A percentile compares a stretch with the other conserved stretches of the same genome.
Conservation (phyloP, 35 echinoderm and acorn worm species). For the Ophioderma brevispina region DNA sequence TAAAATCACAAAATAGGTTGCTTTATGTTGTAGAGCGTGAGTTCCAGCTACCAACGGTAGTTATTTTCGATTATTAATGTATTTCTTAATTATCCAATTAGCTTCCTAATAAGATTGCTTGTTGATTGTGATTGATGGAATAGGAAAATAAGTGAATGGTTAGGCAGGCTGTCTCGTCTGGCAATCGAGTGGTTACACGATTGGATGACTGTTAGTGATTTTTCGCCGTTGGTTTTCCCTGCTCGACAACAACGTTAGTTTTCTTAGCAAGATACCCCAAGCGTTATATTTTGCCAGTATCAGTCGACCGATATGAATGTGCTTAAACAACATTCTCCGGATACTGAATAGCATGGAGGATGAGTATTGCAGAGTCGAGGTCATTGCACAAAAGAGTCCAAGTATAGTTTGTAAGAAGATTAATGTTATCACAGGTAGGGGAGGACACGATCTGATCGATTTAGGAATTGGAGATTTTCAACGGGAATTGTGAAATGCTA, state of each 20-base stretch:
- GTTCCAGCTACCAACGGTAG: not conserved
- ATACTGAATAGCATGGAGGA: too few relatives aligned
- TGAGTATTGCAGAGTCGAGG: too few relatives aligned
- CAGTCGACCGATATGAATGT: too few relatives aligned
- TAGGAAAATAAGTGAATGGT: not conserved
- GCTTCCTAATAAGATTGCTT: not conserved
- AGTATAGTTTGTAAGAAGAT: too few relatives aligned
- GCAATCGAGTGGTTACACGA: not conserved
- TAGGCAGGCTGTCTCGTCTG: not conserved
- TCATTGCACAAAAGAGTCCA: too few relatives aligned
- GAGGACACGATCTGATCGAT: too few relatives aligned
- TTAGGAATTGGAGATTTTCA: too few relatives aligned
- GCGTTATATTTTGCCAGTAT: not conserved
- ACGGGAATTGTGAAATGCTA: too few relatives aligned
- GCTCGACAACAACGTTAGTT: not conserved
- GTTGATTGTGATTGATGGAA: constrained; percentile 26
- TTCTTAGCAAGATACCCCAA: not conserved
- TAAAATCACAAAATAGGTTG: not conserved
- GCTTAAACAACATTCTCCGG: too few relatives aligned
- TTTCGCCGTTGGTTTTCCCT: not conserved
- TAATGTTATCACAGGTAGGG: too few relatives aligned
- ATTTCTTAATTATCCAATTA: not conserved
- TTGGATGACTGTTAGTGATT: not conserved
- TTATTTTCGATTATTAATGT: not conserved
- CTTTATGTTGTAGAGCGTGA: constrained; percentile 1